These are phyloP conservation scores for Tubulanus polymorphus DNA, from an alignment of 2,888 invertebrate genomes.

Conservation along the genomic window DNA sequence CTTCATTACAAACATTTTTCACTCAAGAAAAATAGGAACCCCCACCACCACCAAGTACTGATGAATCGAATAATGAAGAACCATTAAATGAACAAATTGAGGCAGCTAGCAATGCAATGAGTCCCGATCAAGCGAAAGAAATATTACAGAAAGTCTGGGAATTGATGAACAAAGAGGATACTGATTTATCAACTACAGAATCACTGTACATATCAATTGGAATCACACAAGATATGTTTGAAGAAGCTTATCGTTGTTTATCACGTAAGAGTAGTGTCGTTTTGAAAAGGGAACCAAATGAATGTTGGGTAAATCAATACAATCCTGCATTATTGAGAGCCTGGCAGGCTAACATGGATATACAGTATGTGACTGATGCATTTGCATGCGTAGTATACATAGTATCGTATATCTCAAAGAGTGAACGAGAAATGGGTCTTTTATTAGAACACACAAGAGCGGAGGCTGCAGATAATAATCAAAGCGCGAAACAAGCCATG, in stretches of 20 bases:
- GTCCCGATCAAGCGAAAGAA: neutral
- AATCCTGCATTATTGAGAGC: slow-evolving; percentile 10
- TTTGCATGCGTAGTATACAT: slow-evolving; percentile 25
- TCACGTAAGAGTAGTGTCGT: neutral
- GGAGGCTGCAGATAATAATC: slow-evolving; percentile 11
- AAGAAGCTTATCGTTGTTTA: too few species aligned
- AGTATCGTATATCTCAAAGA: slow-evolving; percentile 26
- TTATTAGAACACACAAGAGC: slow-evolving; percentile 11
- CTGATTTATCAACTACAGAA: too few species aligned
- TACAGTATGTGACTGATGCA: slow-evolving; percentile 20
- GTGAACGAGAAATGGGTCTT: slow-evolving; percentile 17
- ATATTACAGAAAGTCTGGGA: neutral
- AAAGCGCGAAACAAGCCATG: slow-evolving; percentile 10
- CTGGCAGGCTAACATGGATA: slow-evolving; percentile 19
- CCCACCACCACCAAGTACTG: neutral
- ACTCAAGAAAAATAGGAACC: neutral
- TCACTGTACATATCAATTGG: too few species aligned
- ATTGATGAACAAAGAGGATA: neutral
- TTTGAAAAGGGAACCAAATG: slow-evolving; percentile 5
- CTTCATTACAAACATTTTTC: slow-evolving; percentile 13
- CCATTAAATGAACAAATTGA: too few species aligned
- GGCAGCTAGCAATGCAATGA: too few species aligned
- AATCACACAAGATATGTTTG: too few species aligned
- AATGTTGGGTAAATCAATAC: slow-evolving; percentile 15
- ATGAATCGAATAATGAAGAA: neutral